Evolutionary conservation across 2,113 vertebrate species (phyloP), one percentile per base, ranked within the genome.

Genomic region (Pedionomus torquatus): DNA sequence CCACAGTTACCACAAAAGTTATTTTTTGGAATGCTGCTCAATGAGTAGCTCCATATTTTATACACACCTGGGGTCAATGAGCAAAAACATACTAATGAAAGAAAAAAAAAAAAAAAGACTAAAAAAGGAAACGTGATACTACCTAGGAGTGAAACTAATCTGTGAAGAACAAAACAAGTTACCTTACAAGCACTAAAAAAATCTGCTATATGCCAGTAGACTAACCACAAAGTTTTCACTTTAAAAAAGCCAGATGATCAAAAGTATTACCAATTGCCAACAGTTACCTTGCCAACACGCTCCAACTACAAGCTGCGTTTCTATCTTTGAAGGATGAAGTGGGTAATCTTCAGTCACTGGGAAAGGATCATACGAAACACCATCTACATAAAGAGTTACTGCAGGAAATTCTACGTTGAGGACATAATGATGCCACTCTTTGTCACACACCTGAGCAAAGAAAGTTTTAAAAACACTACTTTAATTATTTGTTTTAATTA

Each of bases 371-470:
- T 99, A 99, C 8, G 98, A 97, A 31, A 98, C 97, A 0, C 99
- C 99, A 0, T 99, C 99, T 75, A 99, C 99, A 15, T 99, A 99
- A 2, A 99, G 97, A 20, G 98, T 98, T 80, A 99, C 99, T 0
- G 97, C 87, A 1, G 99, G 99, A 88, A 99, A 98, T 30, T 99
- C 99, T 26, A 99, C 98, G 3, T 98, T 99, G 92, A 99, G 97
- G 15, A 99, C 99, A 4, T 99, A 99, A 96, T 99, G 99, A 83
- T 99, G 99, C 99, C 99, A 99, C 54, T 99, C 99, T 89, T 99
- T 99, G 83, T 99, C 99, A 91, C 99, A 99, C 68, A 98, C 99
- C 99, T 99, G 88, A 14, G 39, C 1, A 37, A 43, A 83, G 46
- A 23, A 17, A 64, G 80, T 30, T 84, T 74, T 1, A 16, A 70